These are phyloP conservation scores for Trichosurus vulpecula DNA, from an alignment of 2,797 vertebrate genomes.

Conservation along the genomic window DNA sequence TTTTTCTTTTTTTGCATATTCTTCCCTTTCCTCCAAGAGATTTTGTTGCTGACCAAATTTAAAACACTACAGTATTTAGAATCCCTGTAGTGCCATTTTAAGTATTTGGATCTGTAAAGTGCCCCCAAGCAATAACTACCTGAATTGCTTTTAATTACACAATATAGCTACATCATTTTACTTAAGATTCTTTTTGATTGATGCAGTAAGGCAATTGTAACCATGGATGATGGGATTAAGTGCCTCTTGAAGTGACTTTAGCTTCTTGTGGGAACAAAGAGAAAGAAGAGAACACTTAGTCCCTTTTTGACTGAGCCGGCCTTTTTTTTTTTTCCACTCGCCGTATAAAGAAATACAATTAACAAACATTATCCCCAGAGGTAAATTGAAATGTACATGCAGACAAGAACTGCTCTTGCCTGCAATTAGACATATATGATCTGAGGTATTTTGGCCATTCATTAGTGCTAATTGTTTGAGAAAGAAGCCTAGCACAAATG, in stretches of 20 bases:
- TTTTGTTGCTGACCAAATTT: constrained; percentile 88
- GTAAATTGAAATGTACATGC: constrained; percentile 89
- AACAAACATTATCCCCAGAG: constrained; percentile 91
- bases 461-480: constrained; percentile 92
- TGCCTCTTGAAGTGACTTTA: constrained; percentile 98
- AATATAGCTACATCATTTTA: constrained; percentile 92
- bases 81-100: constrained; percentile 87
- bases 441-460: constrained; percentile 89
- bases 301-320: constrained; percentile 87
- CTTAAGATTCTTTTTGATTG: constrained; percentile 93
- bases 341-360: constrained; percentile 90
- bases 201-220: constrained; percentile 95
- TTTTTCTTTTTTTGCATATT: constrained; percentile 82
- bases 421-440: constrained; percentile 94
- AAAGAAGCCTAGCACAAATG: constrained; percentile 89
- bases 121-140: constrained; percentile 91
- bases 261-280: constrained; percentile 93
- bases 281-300: constrained; percentile 89
- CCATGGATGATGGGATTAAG: constrained; percentile 98
- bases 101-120: constrained; percentile 89
- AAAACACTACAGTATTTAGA: constrained; percentile 88
- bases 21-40: constrained; percentile 83
- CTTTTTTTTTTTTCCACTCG: constrained; percentile 82
- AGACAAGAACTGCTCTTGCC: constrained; percentile 86
- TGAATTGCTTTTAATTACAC: constrained; percentile 96